A percentile compares a stretch with the other conserved stretches of the same genome.
These are phyloP conservation scores for Drosophila setosimentum DNA, from an alignment of 2,888 invertebrate genomes.

Conservation along the genomic window DNA sequence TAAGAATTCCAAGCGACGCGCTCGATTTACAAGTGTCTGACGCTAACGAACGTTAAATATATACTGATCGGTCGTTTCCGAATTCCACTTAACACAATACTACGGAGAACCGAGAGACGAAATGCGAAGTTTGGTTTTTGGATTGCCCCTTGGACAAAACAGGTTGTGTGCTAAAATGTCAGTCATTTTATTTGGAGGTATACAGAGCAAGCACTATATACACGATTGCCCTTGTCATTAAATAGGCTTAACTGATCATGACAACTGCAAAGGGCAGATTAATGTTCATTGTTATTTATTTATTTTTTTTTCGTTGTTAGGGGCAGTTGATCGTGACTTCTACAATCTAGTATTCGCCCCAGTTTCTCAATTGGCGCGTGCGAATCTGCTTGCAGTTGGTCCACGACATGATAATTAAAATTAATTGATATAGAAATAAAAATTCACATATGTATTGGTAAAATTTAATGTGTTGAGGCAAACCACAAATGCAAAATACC, in stretches of 20 bases:
- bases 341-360: neutral
- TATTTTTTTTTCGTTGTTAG: neutral
- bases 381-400: conserved; percentile 8
- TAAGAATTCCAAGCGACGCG: neutral
- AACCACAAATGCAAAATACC: neutral
- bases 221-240: neutral
- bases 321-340: neutral
- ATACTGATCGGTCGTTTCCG: conserved; percentile 38
- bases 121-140: neutral
- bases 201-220: neutral
- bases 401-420: conserved; percentile 10
- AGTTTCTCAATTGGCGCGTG: conserved; percentile 31
- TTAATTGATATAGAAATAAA: conserved; percentile 27
- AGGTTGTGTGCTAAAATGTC: conserved; percentile 27
- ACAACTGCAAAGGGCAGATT: neutral
- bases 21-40: conserved; percentile 18
- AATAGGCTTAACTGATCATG: neutral
- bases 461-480: neutral
- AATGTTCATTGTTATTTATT: neutral
- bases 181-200: neutral
- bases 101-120: neutral
- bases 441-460: neutral
- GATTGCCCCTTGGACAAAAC: conserved; percentile 22
- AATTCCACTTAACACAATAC: conserved; percentile 5
- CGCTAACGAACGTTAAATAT: conserved; percentile 20